Evolutionary conservation across 1,140 invertebrate species (phyloP).

Genomic region (Drosophila sucinea): DNA sequence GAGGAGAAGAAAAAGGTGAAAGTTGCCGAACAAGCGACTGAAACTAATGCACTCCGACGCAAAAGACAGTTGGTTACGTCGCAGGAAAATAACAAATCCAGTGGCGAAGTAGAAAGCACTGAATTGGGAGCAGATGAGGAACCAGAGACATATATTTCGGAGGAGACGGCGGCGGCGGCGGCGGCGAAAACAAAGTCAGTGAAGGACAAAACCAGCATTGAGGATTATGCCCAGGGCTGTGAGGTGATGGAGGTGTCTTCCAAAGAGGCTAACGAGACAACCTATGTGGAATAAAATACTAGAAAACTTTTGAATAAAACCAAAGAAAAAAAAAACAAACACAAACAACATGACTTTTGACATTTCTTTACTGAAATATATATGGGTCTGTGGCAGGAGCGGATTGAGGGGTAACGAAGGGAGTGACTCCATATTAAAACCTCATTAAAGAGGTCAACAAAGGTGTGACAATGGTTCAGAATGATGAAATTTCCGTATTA

Average conservation of each 20-base stretch:
- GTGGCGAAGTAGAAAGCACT: not conserved
- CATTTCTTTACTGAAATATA: not conserved
- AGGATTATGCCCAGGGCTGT: constrained; percentile 71
- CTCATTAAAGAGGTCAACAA: too few species aligned
- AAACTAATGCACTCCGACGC: not conserved
- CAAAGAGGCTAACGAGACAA: constrained; percentile 65
- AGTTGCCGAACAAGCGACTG: not conserved
- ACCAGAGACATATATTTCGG: not conserved
- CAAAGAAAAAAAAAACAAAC: constrained; percentile 36
- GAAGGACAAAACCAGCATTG: constrained; percentile 44
- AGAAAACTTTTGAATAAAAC: constrained; percentile 16
- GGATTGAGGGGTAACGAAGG: not conserved
- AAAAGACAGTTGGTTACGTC: not conserved
- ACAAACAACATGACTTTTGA: constrained; percentile 4
- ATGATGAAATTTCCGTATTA: too few species aligned
- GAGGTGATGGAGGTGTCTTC: constrained; percentile 60
- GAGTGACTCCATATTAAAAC: not conserved
- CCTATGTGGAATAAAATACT: constrained; percentile 44
- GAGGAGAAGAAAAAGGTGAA: not conserved
- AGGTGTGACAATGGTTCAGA: too few species aligned
- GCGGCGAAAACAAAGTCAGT: not conserved
- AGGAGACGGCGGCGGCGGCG: constrained; percentile 20
- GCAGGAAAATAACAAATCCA: not conserved
- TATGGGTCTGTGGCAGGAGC: not conserved
- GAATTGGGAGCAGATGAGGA: not conserved